phyloP scores from a whole-genome alignment of 1,140 invertebrate species.

The Pachyrhynchus sulphureomaculatus region DNA sequence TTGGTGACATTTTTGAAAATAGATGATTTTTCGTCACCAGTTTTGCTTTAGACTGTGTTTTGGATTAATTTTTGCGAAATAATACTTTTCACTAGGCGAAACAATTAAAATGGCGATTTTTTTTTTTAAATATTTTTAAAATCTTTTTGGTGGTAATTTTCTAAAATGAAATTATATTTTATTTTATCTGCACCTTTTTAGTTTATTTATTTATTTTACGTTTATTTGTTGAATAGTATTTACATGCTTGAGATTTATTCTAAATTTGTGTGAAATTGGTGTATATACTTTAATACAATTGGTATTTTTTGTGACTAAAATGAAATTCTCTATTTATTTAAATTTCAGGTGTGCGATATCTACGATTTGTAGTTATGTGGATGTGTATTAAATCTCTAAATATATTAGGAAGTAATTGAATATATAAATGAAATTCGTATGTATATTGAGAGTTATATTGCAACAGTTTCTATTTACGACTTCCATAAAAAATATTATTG shows the following conservation, averaged over 20 bases:
- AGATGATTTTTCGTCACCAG: neutral
- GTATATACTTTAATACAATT: slow-evolving; percentile 6
- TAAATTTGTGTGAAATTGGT: neutral
- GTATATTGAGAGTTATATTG: too few relatives aligned
- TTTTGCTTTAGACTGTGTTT: slow-evolving; percentile 34
- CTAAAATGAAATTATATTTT: neutral
- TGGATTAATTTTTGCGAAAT: slow-evolving; percentile 15
- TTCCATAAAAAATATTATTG: too few relatives aligned
- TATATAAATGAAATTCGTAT: too few relatives aligned
- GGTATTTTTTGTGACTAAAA: neutral
- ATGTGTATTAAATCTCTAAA: too few relatives aligned
- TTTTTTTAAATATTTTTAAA: too few relatives aligned
- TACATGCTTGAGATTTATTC: slow-evolving; percentile 2
- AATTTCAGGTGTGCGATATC: neutral
- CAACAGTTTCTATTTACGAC: too few relatives aligned
- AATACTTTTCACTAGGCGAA: too few relatives aligned
- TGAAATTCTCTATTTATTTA: neutral
- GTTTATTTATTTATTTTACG: slow-evolving; percentile 1
- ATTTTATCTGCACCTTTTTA: slow-evolving; percentile 3
- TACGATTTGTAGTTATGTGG: too few relatives aligned
- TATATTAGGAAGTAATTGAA: too few relatives aligned
- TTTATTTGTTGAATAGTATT: slow-evolving; percentile 15
- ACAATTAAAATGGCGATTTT: too few relatives aligned
- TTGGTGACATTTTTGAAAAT: slow-evolving; percentile 3
- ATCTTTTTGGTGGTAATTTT: neutral